phyloP scores from a whole-genome alignment of 2,888 invertebrate species.

The Pedicia rivosa region DNA sequence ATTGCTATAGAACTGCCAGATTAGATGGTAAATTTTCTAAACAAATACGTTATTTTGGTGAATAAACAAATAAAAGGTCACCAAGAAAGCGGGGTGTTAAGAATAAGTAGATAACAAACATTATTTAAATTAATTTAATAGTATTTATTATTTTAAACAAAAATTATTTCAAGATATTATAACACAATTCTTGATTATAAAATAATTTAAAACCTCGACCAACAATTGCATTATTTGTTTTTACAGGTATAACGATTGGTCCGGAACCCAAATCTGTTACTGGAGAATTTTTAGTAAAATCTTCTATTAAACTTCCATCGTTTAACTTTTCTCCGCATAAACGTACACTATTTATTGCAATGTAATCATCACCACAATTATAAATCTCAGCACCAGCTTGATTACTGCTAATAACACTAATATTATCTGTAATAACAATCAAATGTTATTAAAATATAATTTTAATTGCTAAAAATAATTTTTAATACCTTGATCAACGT shows the following conservation, averaged over 20 bases:
- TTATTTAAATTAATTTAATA: no score
- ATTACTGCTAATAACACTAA: constrained; percentile 42
- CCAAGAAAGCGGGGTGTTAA: no score
- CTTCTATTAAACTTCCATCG: constrained; percentile 44
- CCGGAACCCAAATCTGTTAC: constrained; percentile 52
- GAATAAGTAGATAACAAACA: no score
- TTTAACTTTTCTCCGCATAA: constrained; percentile 60
- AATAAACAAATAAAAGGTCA: no score
- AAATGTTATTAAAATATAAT: constrained; percentile 1
- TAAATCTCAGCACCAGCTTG: constrained; percentile 61
- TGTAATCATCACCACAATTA: constrained; percentile 61
- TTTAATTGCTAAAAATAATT: background rate
- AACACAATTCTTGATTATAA: constrained; percentile 52
- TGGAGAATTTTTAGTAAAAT: constrained; percentile 50
- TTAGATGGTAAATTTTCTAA: no score
- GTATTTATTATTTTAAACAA: constrained; percentile 3
- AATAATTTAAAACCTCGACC: constrained; percentile 53
- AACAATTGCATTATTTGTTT: constrained; percentile 44
- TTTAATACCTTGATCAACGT: constrained; percentile 43
- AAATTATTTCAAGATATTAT: constrained; percentile 16
- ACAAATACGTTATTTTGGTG: no score
- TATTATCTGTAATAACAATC: constrained; percentile 35
- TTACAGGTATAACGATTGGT: constrained; percentile 51
- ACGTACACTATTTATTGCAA: constrained; percentile 49
- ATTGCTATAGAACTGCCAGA: no score